phyloP scores from a whole-genome alignment of 2,888 invertebrate genomes.

The Scaptomyza flava region DNA sequence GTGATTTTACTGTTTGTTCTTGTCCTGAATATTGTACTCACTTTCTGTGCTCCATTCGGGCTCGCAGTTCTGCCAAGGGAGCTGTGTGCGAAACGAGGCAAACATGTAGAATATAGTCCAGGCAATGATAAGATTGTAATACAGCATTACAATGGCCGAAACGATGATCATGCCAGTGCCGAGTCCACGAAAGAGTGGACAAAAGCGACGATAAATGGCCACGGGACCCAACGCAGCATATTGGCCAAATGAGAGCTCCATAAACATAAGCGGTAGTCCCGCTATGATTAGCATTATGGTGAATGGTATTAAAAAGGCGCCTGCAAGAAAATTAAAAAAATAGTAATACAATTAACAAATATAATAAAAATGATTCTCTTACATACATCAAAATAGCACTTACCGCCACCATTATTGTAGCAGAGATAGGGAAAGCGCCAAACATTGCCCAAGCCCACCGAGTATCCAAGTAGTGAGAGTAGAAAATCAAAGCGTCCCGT shows the following conservation, averaged over 20 bases:
- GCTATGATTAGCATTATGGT: constrained; percentile 92
- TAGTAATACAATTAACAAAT: neutral
- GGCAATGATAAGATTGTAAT: constrained; percentile 91
- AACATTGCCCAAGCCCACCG: constrained; percentile 90
- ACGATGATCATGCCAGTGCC: constrained; percentile 92
- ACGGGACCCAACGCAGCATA: constrained; percentile 92
- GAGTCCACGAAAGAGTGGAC: constrained; percentile 88
- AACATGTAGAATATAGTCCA: constrained; percentile 92
- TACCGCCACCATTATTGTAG: constrained; percentile 91
- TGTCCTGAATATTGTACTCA: constrained; percentile 82
- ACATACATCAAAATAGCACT: too few species aligned
- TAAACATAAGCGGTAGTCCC: constrained; percentile 92
- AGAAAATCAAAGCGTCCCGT: constrained; percentile 91
- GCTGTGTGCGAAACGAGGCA: constrained; percentile 87
- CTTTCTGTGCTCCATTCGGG: constrained; percentile 89
- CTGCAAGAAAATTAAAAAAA: constrained; percentile 81
- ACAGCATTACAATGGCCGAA: constrained; percentile 90
- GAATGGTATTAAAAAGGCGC: constrained; percentile 93
- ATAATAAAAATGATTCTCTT: too few species aligned
- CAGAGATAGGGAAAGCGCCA: constrained; percentile 91
- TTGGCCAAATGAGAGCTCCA: constrained; percentile 94
- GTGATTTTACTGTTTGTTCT: neutral
- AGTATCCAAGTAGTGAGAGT: constrained; percentile 89
- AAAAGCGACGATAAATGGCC: constrained; percentile 92
- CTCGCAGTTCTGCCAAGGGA: constrained; percentile 91